Percentiles rank a stretch among this genome's conserved stretches.
Conservation (phyloP, 1,140 invertebrate species). For the Eurosta solidaginis region DNA sequence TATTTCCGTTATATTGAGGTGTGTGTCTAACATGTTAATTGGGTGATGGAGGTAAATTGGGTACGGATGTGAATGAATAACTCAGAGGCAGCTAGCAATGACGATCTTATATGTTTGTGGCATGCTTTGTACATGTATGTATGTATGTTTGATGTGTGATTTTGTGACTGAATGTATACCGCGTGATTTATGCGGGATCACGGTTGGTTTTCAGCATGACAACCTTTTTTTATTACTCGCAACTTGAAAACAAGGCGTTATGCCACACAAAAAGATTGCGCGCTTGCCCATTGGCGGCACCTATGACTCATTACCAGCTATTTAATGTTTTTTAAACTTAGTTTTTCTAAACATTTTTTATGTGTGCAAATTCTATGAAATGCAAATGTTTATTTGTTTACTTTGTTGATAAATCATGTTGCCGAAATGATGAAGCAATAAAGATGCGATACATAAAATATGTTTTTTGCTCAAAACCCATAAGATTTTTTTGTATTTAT, state of each 20-base stretch:
- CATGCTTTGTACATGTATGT: background rate
- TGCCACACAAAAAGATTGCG: background rate
- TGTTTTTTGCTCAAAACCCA: no score
- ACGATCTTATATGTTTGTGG: background rate
- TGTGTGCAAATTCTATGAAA: conserved; percentile 1
- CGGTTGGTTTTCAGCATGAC: background rate
- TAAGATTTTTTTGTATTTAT: background rate
- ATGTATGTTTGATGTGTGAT: background rate
- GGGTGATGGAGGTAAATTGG: conserved; percentile 22
- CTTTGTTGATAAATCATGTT: no score
- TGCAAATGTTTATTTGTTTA: background rate
- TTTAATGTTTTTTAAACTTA: background rate
- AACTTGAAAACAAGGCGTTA: background rate
- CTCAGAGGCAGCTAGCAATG: no score
- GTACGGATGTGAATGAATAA: background rate
- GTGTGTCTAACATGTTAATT: background rate
- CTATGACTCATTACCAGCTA: background rate
- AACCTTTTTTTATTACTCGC: no score
- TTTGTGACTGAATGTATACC: no score
- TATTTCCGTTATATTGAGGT: background rate
- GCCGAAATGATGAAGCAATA: no score
- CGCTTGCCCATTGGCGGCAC: background rate
- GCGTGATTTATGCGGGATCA: conserved; percentile 7
- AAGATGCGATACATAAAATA: no score
- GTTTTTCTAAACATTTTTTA: conserved; percentile 1